phyloP scores from a whole-genome alignment of 2,113 vertebrate genomes.

The Syngnathus floridae region DNA sequence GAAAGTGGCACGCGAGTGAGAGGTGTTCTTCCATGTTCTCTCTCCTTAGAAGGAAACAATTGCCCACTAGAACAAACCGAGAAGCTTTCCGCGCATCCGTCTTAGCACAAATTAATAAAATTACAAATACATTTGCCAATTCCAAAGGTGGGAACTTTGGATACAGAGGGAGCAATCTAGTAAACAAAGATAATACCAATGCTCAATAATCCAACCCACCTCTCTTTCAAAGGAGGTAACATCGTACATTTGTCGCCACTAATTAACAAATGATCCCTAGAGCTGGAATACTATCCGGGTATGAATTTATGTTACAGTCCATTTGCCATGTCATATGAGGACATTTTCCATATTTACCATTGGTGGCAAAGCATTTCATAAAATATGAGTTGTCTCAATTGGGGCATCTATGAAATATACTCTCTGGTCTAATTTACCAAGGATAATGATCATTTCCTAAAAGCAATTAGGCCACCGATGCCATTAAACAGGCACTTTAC shows the following conservation, averaged over 20 bases:
- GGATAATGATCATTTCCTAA: constrained; percentile 26
- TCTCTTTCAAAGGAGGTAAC: constrained; percentile 34
- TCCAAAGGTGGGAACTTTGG: constrained; percentile 38
- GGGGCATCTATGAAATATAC: constrained; percentile 9
- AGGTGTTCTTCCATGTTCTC: constrained; percentile 44
- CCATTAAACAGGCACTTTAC: constrained; percentile 19
- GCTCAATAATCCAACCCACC: constrained; percentile 52
- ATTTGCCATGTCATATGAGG: constrained; percentile 19
- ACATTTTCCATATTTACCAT: neutral
- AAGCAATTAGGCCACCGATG: constrained; percentile 23
- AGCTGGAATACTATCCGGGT: constrained; percentile 25
- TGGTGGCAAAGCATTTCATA: constrained; percentile 15
- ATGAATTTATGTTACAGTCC: constrained; percentile 19
- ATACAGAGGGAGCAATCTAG: constrained; percentile 52
- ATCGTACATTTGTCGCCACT: constrained; percentile 40
- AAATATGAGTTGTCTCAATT: constrained; percentile 26
- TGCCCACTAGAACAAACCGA: constrained; percentile 41
- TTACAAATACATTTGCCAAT: constrained; percentile 56
- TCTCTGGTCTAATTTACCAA: constrained; percentile 4
- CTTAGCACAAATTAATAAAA: constrained; percentile 62
- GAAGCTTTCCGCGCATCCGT: constrained; percentile 42
- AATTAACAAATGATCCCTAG: constrained; percentile 42
- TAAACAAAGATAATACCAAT: constrained; percentile 64
- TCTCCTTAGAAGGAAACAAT: constrained; percentile 38
- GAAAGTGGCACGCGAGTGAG: constrained; percentile 50